A percentile compares a stretch with the other conserved stretches of the same genome.
Evolutionary conservation across 2,113 vertebrate genomes (phyloP).

Genomic region (Hepsetus odoe): DNA sequence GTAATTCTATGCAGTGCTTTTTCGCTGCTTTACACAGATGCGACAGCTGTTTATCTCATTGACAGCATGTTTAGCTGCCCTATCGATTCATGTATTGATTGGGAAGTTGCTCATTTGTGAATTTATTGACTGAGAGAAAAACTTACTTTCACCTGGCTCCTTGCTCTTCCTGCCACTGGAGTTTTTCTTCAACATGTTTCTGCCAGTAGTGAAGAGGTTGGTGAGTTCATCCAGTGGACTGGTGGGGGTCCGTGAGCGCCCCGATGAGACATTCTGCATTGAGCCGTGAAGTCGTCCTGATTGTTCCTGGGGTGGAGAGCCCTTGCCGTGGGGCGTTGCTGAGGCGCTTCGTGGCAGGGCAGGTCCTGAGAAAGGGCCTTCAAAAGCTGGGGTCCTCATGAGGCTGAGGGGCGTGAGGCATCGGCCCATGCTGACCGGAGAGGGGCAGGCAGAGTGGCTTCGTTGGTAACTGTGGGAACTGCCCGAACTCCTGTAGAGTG

Average conservation of each 20-base stretch:
- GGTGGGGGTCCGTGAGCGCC: conserved; percentile 91
- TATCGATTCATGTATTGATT: conserved; percentile 23
- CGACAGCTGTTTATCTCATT: background rate
- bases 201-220: conserved; percentile 94
- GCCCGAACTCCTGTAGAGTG: conserved; percentile 87
- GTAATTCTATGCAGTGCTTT: background rate
- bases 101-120: background rate
- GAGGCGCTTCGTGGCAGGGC: conserved; percentile 87
- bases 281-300: conserved; percentile 82
- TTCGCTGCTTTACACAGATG: background rate
- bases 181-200: conserved; percentile 94
- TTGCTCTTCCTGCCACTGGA: conserved; percentile 92
- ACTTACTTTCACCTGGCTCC: conserved; percentile 94
- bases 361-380: conserved; percentile 85
- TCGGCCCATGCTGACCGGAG: conserved; percentile 94
- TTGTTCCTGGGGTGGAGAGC: conserved; percentile 85
- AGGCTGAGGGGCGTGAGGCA: conserved; percentile 96
- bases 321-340: conserved; percentile 87
- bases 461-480: conserved; percentile 90
- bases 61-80: conserved; percentile 7
- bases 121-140: background rate
- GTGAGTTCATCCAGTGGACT: conserved; percentile 97
- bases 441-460: conserved; percentile 93
- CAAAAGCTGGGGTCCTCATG: conserved; percentile 93
- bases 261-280: conserved; percentile 82